Evolutionary conservation across 1,140 invertebrate species (phyloP).

Genomic region (Berghia stephanieae): DNA sequence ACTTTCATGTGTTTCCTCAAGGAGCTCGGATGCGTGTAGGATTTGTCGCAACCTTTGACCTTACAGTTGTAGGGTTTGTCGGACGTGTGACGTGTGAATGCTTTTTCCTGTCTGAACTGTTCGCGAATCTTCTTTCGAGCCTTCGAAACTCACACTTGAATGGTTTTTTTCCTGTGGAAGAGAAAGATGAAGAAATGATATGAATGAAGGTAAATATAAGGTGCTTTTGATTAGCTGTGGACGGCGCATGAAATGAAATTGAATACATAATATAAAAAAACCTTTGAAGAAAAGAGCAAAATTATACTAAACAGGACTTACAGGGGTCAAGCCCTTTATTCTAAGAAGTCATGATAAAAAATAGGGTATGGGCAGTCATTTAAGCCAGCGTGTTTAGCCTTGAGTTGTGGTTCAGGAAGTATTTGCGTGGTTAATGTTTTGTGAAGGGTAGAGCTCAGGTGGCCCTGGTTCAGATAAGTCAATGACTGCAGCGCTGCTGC

Average conservation of each 20-base stretch:
- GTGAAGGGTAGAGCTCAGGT: too few species aligned
- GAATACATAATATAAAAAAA: background rate
- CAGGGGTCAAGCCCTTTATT: background rate
- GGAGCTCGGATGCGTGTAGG: constrained; percentile 97
- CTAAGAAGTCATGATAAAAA: too few species aligned
- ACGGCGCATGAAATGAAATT: too few species aligned
- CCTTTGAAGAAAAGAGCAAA: background rate
- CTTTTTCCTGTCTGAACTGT: constrained; percentile 98
- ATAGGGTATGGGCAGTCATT: too few species aligned
- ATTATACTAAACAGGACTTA: background rate
- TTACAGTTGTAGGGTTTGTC: constrained; percentile 99
- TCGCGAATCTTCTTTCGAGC: constrained; percentile 96
- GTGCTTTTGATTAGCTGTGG: too few species aligned
- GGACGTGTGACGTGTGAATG: constrained; percentile 99
- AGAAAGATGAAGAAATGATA: background rate
- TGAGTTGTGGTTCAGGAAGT: too few species aligned
- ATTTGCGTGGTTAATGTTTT: too few species aligned
- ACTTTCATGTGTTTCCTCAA: constrained; percentile 98
- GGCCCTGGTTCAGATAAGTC: too few species aligned
- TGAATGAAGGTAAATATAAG: too few species aligned
- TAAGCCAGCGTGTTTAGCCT: too few species aligned
- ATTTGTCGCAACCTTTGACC: constrained; percentile 96
- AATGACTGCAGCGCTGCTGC: too few species aligned
- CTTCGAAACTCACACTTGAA: constrained; percentile 98
- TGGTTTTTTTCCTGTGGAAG: constrained; percentile 94